phyloP scores from a whole-genome alignment of 2,888 invertebrate species.

The Himalopsyche kuldschensis region DNA sequence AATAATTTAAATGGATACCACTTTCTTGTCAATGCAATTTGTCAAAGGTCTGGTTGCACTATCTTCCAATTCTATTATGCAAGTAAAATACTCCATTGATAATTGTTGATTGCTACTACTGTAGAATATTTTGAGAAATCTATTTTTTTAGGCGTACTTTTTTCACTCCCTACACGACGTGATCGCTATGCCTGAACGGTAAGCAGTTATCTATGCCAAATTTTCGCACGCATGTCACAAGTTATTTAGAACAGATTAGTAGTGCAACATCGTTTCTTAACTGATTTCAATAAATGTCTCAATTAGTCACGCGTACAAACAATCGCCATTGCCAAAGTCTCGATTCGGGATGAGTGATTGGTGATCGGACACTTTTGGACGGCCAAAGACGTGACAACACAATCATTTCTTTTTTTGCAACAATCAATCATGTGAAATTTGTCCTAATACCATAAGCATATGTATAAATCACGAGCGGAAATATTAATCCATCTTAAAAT shows the following conservation, averaged over 20 bases:
- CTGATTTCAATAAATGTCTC: slow-evolving; percentile 22
- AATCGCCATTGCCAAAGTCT: slow-evolving; percentile 4
- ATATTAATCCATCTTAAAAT: no score
- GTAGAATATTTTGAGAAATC: no score
- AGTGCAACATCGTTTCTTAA: slow-evolving; percentile 12
- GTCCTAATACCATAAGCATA: background rate
- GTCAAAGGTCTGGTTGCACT: no score
- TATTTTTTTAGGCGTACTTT: no score
- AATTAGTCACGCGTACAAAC: slow-evolving; percentile 25
- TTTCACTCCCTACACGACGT: no score
- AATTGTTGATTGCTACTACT: no score
- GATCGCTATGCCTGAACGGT: no score
- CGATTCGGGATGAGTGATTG: slow-evolving; percentile 22
- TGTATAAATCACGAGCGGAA: no score
- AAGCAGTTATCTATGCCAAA: background rate
- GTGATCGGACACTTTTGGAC: background rate
- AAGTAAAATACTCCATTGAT: no score
- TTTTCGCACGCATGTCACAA: background rate
- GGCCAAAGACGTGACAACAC: background rate
- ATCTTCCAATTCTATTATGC: no score
- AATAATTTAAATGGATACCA: no score
- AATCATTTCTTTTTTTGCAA: background rate
- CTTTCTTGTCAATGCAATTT: no score
- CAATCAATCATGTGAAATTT: background rate
- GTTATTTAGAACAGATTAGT: background rate